phyloP scores from a whole-genome alignment of 1,140 invertebrate genomes.

The Leptinotarsa lineolata region DNA sequence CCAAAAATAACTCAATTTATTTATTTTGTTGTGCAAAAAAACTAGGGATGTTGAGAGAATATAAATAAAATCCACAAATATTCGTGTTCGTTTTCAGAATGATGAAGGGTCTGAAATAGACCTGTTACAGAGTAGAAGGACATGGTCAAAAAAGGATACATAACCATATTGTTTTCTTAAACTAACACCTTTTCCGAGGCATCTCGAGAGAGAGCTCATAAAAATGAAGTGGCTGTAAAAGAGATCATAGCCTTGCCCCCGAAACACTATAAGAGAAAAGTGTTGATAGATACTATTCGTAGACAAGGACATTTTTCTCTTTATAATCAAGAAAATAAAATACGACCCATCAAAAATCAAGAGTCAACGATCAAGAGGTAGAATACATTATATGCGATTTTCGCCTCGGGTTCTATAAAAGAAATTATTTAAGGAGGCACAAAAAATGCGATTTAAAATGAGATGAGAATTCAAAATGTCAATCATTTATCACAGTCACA shows the following conservation, averaged over 20 bases:
- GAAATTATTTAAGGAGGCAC: constrained; percentile 18
- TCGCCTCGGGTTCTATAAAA: neutral
- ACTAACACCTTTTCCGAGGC: constrained; percentile 35
- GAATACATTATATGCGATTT: neutral
- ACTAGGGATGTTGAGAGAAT: too few species aligned
- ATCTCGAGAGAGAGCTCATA: constrained; percentile 35
- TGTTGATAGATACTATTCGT: constrained; percentile 29
- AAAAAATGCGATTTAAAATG: neutral
- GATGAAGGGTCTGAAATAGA: too few species aligned
- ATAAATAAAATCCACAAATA: too few species aligned
- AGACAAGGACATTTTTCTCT: constrained; percentile 32
- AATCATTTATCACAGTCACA: constrained; percentile 34
- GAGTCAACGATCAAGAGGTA: neutral
- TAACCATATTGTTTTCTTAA: constrained; percentile 36
- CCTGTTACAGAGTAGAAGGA: constrained; percentile 12
- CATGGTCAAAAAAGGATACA: constrained; percentile 35
- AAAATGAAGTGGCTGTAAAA: constrained; percentile 34
- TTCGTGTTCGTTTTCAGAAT: too few species aligned
- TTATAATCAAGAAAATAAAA: constrained; percentile 18
- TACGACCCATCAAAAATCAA: constrained; percentile 30
- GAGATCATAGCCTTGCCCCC: constrained; percentile 25
- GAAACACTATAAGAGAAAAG: constrained; percentile 31
- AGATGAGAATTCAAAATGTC: constrained; percentile 23
- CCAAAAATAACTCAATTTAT: too few species aligned
- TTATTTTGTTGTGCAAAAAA: too few species aligned